Evolutionary conservation across 2,888 invertebrate species (phyloP), one percentile per base, ranked within the genome.

Genomic region (Pachymerium ferrugineum): DNA sequence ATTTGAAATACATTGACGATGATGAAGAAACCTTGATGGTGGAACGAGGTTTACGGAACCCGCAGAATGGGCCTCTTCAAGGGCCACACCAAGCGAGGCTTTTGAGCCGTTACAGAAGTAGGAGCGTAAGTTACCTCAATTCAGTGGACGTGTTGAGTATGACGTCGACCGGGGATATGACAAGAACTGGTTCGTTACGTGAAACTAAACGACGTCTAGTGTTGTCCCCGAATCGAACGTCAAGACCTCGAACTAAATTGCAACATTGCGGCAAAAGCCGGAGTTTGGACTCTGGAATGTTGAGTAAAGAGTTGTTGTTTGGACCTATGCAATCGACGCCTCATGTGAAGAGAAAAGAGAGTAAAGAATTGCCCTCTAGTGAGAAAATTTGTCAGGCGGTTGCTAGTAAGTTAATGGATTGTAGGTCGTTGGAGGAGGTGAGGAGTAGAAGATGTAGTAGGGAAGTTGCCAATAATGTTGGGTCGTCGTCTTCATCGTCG

Each of bases 101-200:
- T 1, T 72, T 77, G 85, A 29, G 90, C 0, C 91, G 92, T 83
- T 89, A 91, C 0, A 85, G 93, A 31, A 93, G 93, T 80, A 93
- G 93, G 81, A 93, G 93, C 82, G 93, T 93, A 1, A 93, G 94
- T 0, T 93, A 92, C 80, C 84, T 94, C 77, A 93, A 94, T 81
- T 86, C 91, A 76, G 91, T 93, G 3, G 92, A 92, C 78, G 87
- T 88, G 0, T 88, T 77, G 28, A 72, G 76, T 38, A 76, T 77
- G 29, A 74, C 77, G 8, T 75, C 75, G 8, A 28, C 28, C 6
- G 79, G 86, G 89, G 78, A 87, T 90, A 25, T 90, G 90, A 70
- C 89, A 89, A 47, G 91, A 90, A 79, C 89, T 90, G 72, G 89
- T 0, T 73, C 74, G 3, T 89, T 12, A 80, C 90, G 62, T 86